phyloP scores from a whole-genome alignment of 2,113 vertebrate genomes.

The Guaruba guarouba region DNA sequence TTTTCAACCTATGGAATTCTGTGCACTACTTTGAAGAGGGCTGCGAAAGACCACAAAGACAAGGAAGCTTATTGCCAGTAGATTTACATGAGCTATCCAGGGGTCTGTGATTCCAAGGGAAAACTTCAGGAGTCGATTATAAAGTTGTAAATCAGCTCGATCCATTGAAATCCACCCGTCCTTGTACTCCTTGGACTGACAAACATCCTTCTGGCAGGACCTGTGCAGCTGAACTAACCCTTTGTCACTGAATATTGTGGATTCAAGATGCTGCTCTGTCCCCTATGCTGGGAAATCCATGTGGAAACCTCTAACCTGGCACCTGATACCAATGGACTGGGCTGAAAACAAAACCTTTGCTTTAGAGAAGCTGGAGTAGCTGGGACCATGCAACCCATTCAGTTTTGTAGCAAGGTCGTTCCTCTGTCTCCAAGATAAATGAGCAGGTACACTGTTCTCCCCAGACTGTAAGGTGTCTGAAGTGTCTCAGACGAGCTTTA shows the following conservation, averaged over 20 bases:
- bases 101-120: background rate
- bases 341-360: background rate
- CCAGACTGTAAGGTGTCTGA: background rate
- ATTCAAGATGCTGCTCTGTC: background rate
- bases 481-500: background rate
- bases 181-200: background rate
- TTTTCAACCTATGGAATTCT: background rate
- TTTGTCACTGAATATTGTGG: background rate
- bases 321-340: background rate
- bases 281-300: rapidly evolving
- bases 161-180: background rate
- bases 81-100: background rate
- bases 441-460: background rate
- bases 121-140: background rate
- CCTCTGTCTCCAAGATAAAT: background rate
- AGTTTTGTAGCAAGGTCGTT: background rate
- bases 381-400: background rate
- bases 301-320: background rate
- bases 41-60: background rate
- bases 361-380: background rate
- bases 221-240: background rate
- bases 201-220: background rate
- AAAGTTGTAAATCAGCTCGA: background rate
- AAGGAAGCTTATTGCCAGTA: background rate
- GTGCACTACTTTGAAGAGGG: background rate